Evolutionary conservation across 92 coral and sea anemone species (phyloP), one percentile per base, ranked within the genome.

Genomic region (Chrysogorgia sp.): DNA sequence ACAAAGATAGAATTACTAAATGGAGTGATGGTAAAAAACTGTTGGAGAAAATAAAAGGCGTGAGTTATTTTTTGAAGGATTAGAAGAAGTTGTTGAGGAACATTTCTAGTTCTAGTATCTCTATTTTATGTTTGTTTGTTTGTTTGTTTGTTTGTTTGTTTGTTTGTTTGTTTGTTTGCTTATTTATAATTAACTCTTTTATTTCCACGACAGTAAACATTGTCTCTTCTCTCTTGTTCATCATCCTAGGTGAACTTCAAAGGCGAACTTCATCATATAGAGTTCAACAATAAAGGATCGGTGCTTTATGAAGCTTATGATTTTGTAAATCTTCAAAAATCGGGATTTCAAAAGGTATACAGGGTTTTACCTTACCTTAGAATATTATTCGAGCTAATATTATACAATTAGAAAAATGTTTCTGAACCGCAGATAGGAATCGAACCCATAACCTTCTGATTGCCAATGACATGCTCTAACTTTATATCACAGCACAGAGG

Each of bases 331-430:
- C 80, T 92, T 50, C 90, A 92, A 33, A 49, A 89, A 21, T 86
- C 50, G 81, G 97, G 96, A 10, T 92, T 92, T 60, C 75, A 87
- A 29, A 84, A 84, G 69, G 96, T 65, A 65, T n/a, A n/a, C n/a
- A n/a, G n/a, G n/a, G n/a, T n/a, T n/a, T n/a, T n/a, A n/a, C n/a
- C n/a, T n/a, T n/a, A n/a, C n/a, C n/a, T n/a, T n/a, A n/a, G n/a
- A n/a, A n/a, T n/a, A n/a, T n/a, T n/a, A n/a, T n/a, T n/a, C n/a
- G n/a, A n/a, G n/a, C n/a, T n/a, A n/a, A n/a, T n/a, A n/a, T n/a
- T n/a, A n/a, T n/a, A n/a, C n/a, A 58, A 58, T 25, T 21, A 22
- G 43, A 37, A 37, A 37, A 58, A 58, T 5, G n/a, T n/a, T n/a
- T n/a, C n/a, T n/a, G n/a, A n/a, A n/a, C n/a, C n/a, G n/a, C n/a